These are phyloP conservation scores for Drepanosiphum platanoidis DNA, from an alignment of 2,888 invertebrate species.

Conservation along the genomic window DNA sequence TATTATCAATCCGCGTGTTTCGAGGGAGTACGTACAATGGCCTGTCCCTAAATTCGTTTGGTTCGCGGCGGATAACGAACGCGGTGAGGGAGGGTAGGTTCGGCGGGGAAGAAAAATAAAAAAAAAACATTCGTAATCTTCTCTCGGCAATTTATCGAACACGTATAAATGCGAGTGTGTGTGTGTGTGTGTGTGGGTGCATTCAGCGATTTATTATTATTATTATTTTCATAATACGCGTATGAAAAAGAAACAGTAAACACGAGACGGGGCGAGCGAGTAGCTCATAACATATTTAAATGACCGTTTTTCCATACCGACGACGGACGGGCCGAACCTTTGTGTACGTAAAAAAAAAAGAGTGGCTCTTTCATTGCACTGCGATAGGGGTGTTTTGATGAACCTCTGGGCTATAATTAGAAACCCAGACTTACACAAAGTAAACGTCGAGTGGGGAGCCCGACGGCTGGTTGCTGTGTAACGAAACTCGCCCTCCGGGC, in stretches of 20 bases:
- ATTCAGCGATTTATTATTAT: neutral
- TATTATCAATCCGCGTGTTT: slow-evolving; percentile 6
- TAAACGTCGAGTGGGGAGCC: neutral
- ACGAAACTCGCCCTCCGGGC: neutral
- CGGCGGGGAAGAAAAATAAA: neutral
- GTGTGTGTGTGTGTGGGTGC: neutral
- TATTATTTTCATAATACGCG: neutral
- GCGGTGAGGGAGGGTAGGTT: neutral
- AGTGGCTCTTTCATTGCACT: neutral
- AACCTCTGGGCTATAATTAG: slow-evolving; percentile 49
- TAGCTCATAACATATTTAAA: slow-evolving; percentile 18
- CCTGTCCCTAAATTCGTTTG: neutral
- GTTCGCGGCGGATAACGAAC: neutral
- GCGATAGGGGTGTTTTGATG: slow-evolving; percentile 32
- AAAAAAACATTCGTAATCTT: slow-evolving; percentile 20
- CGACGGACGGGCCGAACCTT: neutral
- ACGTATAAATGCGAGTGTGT: neutral
- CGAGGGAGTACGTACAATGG: slow-evolving; percentile 22
- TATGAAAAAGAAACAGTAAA: neutral
- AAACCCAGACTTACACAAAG: slow-evolving; percentile 26
- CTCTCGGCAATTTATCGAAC: slow-evolving; percentile 1
- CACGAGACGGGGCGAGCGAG: neutral
- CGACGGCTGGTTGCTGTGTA: neutral
- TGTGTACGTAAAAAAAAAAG: neutral
- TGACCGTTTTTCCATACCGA: neutral